Evolutionary conservation across 2,888 invertebrate genomes (phyloP).

Genomic region (Agonopterix arenella): DNA sequence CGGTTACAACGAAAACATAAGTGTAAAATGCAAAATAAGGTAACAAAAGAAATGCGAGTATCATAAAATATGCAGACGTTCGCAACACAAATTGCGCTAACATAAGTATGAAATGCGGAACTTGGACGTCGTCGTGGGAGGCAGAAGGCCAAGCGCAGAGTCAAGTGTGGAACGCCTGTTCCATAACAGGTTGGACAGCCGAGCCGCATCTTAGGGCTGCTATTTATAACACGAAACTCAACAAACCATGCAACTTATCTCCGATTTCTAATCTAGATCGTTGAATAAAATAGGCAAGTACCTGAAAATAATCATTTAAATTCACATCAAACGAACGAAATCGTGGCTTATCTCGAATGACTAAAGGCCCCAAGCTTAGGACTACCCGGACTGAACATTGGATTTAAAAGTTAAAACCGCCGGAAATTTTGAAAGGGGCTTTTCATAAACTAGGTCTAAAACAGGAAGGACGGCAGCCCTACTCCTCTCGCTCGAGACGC

Average conservation of each 20-base stretch:
- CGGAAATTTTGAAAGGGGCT: no score
- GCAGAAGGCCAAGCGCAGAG: constrained; percentile 45
- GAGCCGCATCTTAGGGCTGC: neutral
- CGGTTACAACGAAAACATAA: constrained; percentile 16
- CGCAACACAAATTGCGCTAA: constrained; percentile 58
- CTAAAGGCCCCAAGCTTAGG: neutral
- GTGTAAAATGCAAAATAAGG: constrained; percentile 31
- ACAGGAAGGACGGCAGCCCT: neutral
- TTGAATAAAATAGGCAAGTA: no score
- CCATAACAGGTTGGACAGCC: constrained; percentile 37
- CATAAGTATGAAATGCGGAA: constrained; percentile 58
- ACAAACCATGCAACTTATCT: no score
- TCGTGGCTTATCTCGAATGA: neutral
- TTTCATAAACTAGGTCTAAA: neutral
- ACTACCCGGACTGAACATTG: no score
- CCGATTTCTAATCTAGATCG: no score
- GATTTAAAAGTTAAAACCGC: no score
- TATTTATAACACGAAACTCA: neutral
- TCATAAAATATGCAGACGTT: constrained; percentile 53
- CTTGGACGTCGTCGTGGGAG: constrained; percentile 37
- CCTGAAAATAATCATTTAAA: no score
- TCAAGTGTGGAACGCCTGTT: constrained; percentile 46
- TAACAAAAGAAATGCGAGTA: constrained; percentile 25
- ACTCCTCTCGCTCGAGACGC: constrained; percentile 9
- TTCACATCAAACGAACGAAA: no score